phyloP scores from a whole-genome alignment of 2,797 vertebrate genomes.

The Brachyalestes nurse region DNA sequence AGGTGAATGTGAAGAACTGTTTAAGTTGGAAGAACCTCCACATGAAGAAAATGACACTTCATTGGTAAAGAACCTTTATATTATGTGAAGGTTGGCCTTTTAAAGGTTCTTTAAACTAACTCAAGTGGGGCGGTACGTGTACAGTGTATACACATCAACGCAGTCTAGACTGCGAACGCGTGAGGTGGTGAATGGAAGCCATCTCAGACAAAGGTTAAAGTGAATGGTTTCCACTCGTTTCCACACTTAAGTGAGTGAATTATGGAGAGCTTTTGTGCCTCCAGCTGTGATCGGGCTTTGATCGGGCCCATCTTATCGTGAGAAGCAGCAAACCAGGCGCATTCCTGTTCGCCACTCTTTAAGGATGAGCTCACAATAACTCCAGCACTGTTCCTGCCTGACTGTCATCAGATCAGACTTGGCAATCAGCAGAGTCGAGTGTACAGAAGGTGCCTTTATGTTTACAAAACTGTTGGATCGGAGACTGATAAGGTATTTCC shows the following conservation, averaged over 20 bases:
- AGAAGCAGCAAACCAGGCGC: neutral
- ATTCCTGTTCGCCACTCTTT: neutral
- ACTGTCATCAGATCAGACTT: constrained; percentile 10
- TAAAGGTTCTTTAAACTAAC: too few relatives aligned
- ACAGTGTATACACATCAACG: neutral
- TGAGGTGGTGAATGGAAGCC: neutral
- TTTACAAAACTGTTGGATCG: neutral
- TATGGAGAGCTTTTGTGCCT: neutral
- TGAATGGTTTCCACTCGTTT: constrained; percentile 20
- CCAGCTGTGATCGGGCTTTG: constrained; percentile 32
- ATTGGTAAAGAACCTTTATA: too few relatives aligned
- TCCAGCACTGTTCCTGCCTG: constrained; percentile 2
- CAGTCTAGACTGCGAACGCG: neutral
- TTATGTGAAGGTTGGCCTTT: too few relatives aligned
- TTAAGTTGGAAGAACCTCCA: too few relatives aligned
- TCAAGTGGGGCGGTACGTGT: too few relatives aligned
- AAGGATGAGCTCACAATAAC: neutral
- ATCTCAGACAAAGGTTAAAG: constrained; percentile 1
- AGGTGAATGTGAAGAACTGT: too few relatives aligned
- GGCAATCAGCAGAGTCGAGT: neutral
- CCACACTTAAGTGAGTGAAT: neutral
- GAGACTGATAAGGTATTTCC: neutral
- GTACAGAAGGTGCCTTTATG: neutral
- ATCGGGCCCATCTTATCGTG: neutral
- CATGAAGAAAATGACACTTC: too few relatives aligned